Evolutionary conservation across 2,113 vertebrate genomes (phyloP).

Genomic region (Gavia stellata): DNA sequence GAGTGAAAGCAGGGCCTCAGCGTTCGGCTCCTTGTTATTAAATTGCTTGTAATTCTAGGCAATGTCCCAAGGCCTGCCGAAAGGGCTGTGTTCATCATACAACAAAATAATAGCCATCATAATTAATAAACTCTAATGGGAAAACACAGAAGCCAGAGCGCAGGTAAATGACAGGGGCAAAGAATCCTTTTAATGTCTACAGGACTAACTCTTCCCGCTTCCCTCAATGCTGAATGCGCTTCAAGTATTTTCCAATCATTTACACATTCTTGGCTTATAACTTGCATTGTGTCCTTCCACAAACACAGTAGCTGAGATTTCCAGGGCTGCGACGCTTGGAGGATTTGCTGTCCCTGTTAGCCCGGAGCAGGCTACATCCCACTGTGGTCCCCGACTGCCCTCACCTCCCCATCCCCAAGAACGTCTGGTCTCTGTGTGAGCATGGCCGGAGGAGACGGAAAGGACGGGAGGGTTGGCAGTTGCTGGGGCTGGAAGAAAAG

Average conservation of each 20-base stretch:
- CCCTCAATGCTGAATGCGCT: background rate
- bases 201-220: background rate
- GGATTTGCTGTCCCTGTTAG: background rate
- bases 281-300: accelerated
- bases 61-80: background rate
- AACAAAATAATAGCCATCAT: conserved; percentile 21
- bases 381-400: accelerated
- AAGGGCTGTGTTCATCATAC: background rate
- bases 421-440: background rate
- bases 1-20: background rate
- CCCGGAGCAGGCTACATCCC: accelerated
- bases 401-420: background rate
- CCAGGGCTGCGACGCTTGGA: background rate
- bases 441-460: background rate
- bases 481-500: background rate
- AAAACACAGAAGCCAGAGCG: conserved; percentile 31
- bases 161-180: background rate
- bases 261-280: background rate
- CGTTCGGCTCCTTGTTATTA: background rate
- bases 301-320: background rate
- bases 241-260: background rate
- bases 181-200: background rate
- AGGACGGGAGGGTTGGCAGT: background rate
- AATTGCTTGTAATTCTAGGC: conserved; percentile 15
- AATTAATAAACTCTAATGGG: conserved; percentile 35